Conservation (phyloP, 2,888 invertebrate species). For the Euphydryas editha region DNA sequence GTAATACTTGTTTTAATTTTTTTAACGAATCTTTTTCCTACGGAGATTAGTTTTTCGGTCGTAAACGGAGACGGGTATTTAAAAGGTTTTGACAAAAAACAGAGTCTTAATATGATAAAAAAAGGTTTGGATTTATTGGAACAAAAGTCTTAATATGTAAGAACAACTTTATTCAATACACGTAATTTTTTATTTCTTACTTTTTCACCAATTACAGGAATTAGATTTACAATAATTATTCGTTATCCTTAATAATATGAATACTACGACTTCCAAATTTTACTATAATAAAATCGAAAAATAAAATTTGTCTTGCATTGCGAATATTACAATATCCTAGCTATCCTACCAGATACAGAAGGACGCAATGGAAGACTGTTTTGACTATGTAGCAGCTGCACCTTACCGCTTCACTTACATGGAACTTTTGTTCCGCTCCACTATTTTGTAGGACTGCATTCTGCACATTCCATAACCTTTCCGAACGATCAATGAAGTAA, state of each 20-base stretch:
- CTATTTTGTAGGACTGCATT: constrained; percentile 3
- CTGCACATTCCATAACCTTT: constrained; percentile 7
- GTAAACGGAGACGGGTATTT: constrained; percentile 61
- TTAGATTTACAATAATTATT: no score
- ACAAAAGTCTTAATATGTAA: no score
- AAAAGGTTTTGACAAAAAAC: constrained; percentile 48
- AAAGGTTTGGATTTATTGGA: constrained; percentile 14
- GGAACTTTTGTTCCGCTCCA: constrained; percentile 9
- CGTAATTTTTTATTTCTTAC: no score
- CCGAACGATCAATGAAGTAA: background rate
- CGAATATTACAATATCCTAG: background rate
- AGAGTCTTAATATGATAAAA: constrained; percentile 31
- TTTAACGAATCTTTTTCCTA: constrained; percentile 41
- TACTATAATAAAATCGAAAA: background rate
- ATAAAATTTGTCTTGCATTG: background rate
- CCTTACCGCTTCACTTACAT: constrained; percentile 1
- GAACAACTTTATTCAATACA: no score
- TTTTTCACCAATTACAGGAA: no score
- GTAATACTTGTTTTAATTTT: constrained; percentile 35
- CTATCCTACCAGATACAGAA: background rate
- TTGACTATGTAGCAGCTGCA: background rate
- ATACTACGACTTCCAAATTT: background rate
- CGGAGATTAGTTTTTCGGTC: constrained; percentile 55
- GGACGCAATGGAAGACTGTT: background rate
- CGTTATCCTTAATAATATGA: no score